These are phyloP conservation scores for Melanotaenia pygmaea DNA, from an alignment of 2,797 vertebrate genomes.

Conservation along the genomic window DNA sequence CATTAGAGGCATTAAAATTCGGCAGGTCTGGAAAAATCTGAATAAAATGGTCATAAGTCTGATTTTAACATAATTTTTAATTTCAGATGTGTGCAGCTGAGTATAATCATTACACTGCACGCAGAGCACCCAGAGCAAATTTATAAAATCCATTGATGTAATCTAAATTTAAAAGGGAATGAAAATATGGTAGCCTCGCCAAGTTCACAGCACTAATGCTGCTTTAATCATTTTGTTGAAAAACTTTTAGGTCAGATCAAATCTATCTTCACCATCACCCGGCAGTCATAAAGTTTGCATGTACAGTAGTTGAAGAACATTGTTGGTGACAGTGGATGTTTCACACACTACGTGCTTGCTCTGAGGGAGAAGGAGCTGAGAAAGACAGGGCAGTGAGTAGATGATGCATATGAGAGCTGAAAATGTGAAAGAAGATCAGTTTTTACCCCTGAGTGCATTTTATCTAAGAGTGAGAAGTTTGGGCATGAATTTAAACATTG, in stretches of 20 bases:
- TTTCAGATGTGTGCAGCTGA: slow-evolving; percentile 25
- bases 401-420: background rate
- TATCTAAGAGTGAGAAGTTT: slow-evolving; percentile 1
- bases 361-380: background rate
- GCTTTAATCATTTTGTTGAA: slow-evolving; percentile 10
- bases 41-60: slow-evolving; percentile 21
- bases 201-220: slow-evolving; percentile 1
- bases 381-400: background rate
- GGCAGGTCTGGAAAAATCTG: background rate
- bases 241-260: slow-evolving; percentile 15
- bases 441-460: slow-evolving; percentile 2
- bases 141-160: slow-evolving; percentile 14
- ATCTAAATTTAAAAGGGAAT: slow-evolving; percentile 9
- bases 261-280: background rate
- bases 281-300: slow-evolving; percentile 5
- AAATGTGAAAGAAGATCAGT: background rate
- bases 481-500: background rate
- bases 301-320: background rate
- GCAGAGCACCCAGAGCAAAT: background rate
- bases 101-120: slow-evolving; percentile 4
- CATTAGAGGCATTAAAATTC: background rate
- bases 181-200: slow-evolving; percentile 8
- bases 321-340: slow-evolving; percentile 1
- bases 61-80: slow-evolving; percentile 20
- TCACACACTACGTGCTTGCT: background rate